Base-by-base conservation (phyloP, 2,797 vertebrate species). In the Sparus aurata region DNA sequence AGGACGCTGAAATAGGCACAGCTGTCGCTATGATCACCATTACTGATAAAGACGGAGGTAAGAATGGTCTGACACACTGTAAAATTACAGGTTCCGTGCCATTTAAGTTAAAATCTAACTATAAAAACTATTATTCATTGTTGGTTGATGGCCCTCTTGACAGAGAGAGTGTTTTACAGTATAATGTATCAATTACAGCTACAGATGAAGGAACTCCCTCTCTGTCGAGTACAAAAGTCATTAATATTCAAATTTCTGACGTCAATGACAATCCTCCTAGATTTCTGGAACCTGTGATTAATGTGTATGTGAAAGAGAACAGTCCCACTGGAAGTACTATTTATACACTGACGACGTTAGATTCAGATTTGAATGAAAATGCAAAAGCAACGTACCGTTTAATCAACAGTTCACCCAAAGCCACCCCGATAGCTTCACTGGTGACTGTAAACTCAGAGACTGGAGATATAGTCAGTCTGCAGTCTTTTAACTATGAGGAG, bases 381-480 rank as follows among this genome's bases (percentile, higher is more conserved):
- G 95, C 96, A 15, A 93, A 95, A 63, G 83, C 96, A 65, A 94
- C 94, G 2, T 98, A 96, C 76, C 92, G 93, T 3, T 85, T 98
- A 3, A 63, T 96, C 16, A 91, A 92, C 16, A 90, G 77, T 54
- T 94, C 93, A 57, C 91, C 92, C 2, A 94, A 95, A 84, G 95
- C 85, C 45, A 84, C 86, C 12, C 91, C 94, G 0, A 88, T 91
- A 2, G 77, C 91, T 23, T 95, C 96, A 23, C 91, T 95, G 58
- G 80, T 98, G n/a, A 96, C 94, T 12, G 90, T 98, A 43, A 96
- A 97, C 85, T 93, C 95, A 0, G 93, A 93, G 1, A 96, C 79
- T n/a, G 93, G 94, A 25, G 92, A 93, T 1, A 68, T 94, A 46
- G 41, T 86, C 79, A 90, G 62, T 1, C 49, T 94, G 30, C 85